Percentiles rank a stretch among this genome's conserved stretches.
Conservation (phyloP, 2,888 invertebrate genomes). For the Sialis lutaria region DNA sequence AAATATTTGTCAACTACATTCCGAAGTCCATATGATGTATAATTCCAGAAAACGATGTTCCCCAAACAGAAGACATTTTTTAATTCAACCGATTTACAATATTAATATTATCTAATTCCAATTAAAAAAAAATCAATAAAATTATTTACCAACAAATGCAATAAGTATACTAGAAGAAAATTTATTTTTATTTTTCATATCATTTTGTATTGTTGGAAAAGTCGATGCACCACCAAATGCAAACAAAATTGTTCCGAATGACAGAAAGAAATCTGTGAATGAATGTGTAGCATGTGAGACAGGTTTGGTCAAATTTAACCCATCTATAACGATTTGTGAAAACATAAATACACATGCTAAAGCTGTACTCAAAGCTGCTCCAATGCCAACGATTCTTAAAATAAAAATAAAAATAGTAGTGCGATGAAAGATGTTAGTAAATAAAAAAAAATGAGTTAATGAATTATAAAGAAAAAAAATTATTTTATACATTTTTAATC, state of each 20-base stretch:
- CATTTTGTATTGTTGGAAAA: conserved; percentile 65
- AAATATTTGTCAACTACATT: too few relatives aligned
- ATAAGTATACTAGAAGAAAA: conserved; percentile 44
- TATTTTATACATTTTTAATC: conserved; percentile 11
- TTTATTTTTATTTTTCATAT: conserved; percentile 47
- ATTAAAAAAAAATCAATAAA: conserved; percentile 4
- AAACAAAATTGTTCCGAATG: conserved; percentile 52
- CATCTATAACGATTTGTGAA: conserved; percentile 39
- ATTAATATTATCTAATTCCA: conserved; percentile 1
- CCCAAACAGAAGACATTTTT: too few relatives aligned
- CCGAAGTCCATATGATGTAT: too few relatives aligned
- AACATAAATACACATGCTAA: conserved; percentile 44
- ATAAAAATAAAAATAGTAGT: not conserved
- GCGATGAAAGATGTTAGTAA: not conserved
- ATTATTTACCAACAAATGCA: conserved; percentile 38
- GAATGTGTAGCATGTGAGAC: conserved; percentile 31
- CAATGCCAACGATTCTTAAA: conserved; percentile 40
- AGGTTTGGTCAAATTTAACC: conserved; percentile 22
- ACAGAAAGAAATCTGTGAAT: conserved; percentile 45
- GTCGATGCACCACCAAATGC: conserved; percentile 57
- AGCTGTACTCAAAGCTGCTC: conserved; percentile 42
- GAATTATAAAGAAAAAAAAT: too few relatives aligned
- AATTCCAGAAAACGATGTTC: too few relatives aligned
- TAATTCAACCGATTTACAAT: not conserved
- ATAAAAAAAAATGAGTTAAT: too few relatives aligned